Conservation (phyloP, 2,113 vertebrate genomes). For the Vulpes vulpes region DNA sequence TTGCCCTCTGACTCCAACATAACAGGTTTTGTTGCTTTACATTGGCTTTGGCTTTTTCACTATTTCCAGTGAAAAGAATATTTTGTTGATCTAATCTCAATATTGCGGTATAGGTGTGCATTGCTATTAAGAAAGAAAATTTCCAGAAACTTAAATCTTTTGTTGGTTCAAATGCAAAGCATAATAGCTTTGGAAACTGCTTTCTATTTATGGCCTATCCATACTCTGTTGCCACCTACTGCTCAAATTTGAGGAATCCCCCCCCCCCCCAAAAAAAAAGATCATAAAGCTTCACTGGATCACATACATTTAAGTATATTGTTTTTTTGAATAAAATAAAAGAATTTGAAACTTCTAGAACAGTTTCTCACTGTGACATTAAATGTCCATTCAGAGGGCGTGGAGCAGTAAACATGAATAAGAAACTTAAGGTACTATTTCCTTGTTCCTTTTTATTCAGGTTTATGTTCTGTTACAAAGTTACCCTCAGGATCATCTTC, state of each 20-base stretch:
- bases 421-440: not conserved
- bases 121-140: not conserved
- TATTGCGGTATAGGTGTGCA: not conserved
- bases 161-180: not conserved
- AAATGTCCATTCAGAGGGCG: not conserved
- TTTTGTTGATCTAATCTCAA: not conserved
- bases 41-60: not conserved
- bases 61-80: not conserved
- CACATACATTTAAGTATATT: not conserved
- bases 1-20: no score
- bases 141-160: not conserved
- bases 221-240: not conserved
- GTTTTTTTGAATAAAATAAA: slow-evolving; percentile 10
- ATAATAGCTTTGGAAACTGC: not conserved
- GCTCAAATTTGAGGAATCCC: not conserved
- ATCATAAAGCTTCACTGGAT: not conserved
- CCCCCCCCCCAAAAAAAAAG: not conserved
- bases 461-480: not conserved
- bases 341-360: slow-evolving; percentile 16
- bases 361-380: not conserved
- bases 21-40: not conserved
- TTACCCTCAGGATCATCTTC: not conserved
- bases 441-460: not conserved
- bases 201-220: not conserved
- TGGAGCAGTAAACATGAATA: not conserved